Conservation (phyloP, 1,140 invertebrate genomes). For the Onthophagus taurus region DNA sequence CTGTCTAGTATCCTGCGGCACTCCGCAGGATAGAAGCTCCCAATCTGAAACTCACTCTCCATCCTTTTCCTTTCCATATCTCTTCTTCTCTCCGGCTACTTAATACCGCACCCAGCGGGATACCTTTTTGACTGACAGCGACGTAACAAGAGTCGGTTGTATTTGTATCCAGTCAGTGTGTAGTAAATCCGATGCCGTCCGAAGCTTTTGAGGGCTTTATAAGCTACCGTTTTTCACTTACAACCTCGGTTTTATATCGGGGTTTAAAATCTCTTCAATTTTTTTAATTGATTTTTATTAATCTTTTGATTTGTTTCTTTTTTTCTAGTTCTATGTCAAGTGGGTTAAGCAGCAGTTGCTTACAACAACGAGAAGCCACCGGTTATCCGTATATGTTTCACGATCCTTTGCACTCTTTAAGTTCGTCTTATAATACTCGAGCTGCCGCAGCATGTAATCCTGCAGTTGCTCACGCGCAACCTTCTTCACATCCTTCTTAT, state of each 20-base stretch:
- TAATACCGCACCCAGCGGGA: no score
- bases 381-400: constrained; percentile 92
- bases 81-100: no score
- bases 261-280: neutral
- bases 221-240: neutral
- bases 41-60: no score
- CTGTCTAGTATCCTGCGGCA: no score
- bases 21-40: no score
- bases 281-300: neutral
- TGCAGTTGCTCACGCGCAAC: constrained; percentile 54
- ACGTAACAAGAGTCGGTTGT: no score
- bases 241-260: no score
- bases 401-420: constrained; percentile 73
- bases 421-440: constrained; percentile 54
- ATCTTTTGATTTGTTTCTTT: neutral
- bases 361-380: constrained; percentile 70
- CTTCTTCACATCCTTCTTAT: constrained; percentile 42
- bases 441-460: constrained; percentile 51
- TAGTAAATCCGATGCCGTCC: no score
- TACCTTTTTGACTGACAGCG: no score
- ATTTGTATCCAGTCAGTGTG: no score
- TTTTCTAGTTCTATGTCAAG: constrained; percentile 67
- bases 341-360: constrained; percentile 71
- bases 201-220: neutral
- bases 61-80: no score